These are phyloP conservation scores for Eupleurogrammus muticus DNA, from an alignment of 2,797 vertebrate genomes.

Conservation along the genomic window DNA sequence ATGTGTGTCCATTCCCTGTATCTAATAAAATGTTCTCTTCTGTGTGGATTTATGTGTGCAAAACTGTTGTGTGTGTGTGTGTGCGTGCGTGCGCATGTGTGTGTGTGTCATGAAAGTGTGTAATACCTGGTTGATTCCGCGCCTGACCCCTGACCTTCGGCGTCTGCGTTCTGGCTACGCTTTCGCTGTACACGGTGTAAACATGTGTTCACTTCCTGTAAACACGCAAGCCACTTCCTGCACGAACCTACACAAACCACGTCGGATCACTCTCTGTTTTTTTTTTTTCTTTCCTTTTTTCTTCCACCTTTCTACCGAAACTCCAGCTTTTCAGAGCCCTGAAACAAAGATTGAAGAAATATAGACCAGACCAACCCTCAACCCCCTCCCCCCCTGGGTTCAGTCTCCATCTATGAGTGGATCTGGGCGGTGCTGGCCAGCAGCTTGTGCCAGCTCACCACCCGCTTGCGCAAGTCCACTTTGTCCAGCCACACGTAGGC, in stretches of 20 bases:
- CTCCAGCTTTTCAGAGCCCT: slow-evolving; percentile 29
- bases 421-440: slow-evolving; percentile 93
- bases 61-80: slow-evolving; percentile 46
- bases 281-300: no score
- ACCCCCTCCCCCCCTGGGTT: background rate
- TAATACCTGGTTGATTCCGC: slow-evolving; percentile 80
- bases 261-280: background rate
- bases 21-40: slow-evolving; percentile 50
- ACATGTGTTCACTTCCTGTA: slow-evolving; percentile 67
- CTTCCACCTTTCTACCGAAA: slow-evolving; percentile 9
- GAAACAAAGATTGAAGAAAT: slow-evolving; percentile 51
- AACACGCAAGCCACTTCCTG: slow-evolving; percentile 54
- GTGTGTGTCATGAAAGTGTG: slow-evolving; percentile 51
- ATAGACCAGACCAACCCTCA: slow-evolving; percentile 17
- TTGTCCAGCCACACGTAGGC: slow-evolving; percentile 99
- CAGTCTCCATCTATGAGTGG: slow-evolving; percentile 84
- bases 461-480: slow-evolving; percentile 96
- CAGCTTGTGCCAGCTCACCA: slow-evolving; percentile 99
- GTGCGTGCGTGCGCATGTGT: slow-evolving; percentile 36
- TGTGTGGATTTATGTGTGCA: slow-evolving; percentile 57
- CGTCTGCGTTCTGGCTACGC: slow-evolving; percentile 43
- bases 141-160: slow-evolving; percentile 54
- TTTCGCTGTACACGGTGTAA: slow-evolving; percentile 67
- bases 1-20: slow-evolving; percentile 70
- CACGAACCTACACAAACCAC: slow-evolving; percentile 40